A percentile compares a stretch with the other conserved stretches of the same genome.
Conservation (phyloP, 2,113 vertebrate species). For the Aphelocoma coerulescens region DNA sequence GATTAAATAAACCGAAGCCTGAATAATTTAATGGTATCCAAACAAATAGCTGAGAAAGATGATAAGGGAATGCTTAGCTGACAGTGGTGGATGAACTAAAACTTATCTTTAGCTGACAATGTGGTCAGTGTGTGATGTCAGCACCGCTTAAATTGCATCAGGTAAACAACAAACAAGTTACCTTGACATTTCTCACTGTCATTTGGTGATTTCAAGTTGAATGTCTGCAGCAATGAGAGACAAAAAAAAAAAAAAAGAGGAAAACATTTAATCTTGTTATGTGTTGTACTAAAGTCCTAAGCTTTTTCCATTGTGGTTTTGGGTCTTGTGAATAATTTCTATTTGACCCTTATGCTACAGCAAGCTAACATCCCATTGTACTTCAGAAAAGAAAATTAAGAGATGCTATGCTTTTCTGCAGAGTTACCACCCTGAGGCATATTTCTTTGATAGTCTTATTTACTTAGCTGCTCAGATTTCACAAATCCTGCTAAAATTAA, state of each 20-base stretch:
- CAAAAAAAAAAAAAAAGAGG: background rate
- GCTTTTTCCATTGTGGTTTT: background rate
- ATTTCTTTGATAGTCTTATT: background rate
- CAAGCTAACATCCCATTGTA: background rate
- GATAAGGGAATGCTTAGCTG: conserved; percentile 34
- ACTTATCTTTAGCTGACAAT: conserved; percentile 29
- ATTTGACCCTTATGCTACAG: background rate
- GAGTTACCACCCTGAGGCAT: background rate
- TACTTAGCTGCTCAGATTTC: background rate
- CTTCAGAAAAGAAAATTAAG: background rate
- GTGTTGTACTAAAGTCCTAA: background rate
- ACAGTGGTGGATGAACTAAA: conserved; percentile 24
- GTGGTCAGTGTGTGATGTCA: background rate
- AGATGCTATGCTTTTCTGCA: background rate
- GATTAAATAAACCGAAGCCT: conserved; percentile 40
- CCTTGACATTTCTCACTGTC: background rate
- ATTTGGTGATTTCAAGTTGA: background rate
- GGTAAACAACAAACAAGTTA: background rate
- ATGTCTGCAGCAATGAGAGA: background rate
- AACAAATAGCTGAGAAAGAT: conserved; percentile 29
- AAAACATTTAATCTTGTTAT: background rate
- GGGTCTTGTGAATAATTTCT: background rate
- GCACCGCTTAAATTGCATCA: background rate
- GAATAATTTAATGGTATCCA: conserved; percentile 56
- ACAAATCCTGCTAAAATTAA: background rate